Evolutionary conservation across 2,113 vertebrate species (phyloP).

Genomic region (Phalacrocorax brasilianus): DNA sequence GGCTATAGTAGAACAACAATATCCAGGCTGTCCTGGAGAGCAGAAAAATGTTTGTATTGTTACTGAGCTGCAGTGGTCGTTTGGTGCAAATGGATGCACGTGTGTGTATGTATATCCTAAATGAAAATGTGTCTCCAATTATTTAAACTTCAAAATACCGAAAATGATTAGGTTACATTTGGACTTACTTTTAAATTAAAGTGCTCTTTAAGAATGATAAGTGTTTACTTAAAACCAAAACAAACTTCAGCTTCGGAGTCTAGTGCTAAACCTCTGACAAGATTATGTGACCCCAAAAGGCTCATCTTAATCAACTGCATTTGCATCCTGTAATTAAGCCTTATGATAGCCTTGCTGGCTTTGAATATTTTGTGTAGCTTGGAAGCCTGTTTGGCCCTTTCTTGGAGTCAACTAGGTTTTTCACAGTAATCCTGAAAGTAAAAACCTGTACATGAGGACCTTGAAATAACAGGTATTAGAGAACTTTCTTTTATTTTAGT

Average conservation of each 20-base stretch:
- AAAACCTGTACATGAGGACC: not conserved
- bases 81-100: not conserved
- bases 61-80: not conserved
- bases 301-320: not conserved
- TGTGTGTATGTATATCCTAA: not conserved
- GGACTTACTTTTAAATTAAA: not conserved
- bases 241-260: not conserved
- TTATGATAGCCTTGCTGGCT: not conserved
- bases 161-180: not conserved
- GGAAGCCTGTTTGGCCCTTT: not conserved
- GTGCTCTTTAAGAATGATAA: not conserved
- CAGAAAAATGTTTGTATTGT: not conserved
- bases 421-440: not conserved
- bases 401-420: not conserved
- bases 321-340: not conserved
- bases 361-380: not conserved
- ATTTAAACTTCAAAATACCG: not conserved
- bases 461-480: not conserved
- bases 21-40: not conserved
- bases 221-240: not conserved
- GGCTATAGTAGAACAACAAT: not conserved
- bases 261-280: not conserved
- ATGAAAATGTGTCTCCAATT: not conserved
- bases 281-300: not conserved
- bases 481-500: not conserved